A percentile compares a stretch with the other conserved stretches of the same genome.
These are phyloP conservation scores for Phymastichus coffea DNA, from an alignment of 1,140 invertebrate species.

Conservation along the genomic window DNA sequence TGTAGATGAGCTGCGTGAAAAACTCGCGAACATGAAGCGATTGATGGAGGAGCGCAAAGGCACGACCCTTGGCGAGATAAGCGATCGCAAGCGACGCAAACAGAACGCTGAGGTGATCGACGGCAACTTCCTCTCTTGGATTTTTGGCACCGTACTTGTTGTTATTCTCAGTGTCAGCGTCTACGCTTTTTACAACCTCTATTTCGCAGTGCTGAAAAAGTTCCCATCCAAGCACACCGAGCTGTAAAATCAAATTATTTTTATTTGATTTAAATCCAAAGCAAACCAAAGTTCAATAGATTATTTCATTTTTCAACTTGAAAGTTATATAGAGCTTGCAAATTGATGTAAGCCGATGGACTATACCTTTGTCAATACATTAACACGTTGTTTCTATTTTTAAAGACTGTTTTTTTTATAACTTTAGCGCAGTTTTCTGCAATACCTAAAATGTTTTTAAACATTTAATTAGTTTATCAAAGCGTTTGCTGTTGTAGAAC, in stretches of 20 bases:
- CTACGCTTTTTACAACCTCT: slow-evolving; percentile 82
- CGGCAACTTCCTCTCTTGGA: slow-evolving; percentile 76
- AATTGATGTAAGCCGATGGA: too few species aligned
- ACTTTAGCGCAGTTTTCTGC: too few species aligned
- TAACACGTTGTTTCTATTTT: too few species aligned
- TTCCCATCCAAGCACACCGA: slow-evolving; percentile 76
- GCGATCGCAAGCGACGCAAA: slow-evolving; percentile 49
- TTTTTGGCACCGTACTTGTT: slow-evolving; percentile 72
- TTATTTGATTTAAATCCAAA: background rate
- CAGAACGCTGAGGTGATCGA: slow-evolving; percentile 69
- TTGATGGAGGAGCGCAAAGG: slow-evolving; percentile 72
- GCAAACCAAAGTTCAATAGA: too few species aligned
- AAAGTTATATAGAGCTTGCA: too few species aligned
- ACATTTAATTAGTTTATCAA: too few species aligned
- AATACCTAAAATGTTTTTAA: too few species aligned
- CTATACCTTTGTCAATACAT: too few species aligned
- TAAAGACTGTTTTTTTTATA: too few species aligned
- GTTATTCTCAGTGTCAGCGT: slow-evolving; percentile 78
- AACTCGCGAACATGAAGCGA: slow-evolving; percentile 74
- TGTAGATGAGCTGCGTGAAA: slow-evolving; percentile 74
- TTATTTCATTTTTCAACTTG: too few species aligned
- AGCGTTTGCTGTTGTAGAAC: too few species aligned
- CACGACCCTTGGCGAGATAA: slow-evolving; percentile 52
- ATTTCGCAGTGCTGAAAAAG: slow-evolving; percentile 76
- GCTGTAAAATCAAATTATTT: slow-evolving; percentile 64